Conservation (phyloP, 2,797 vertebrate genomes). For the Falco peregrinus region DNA sequence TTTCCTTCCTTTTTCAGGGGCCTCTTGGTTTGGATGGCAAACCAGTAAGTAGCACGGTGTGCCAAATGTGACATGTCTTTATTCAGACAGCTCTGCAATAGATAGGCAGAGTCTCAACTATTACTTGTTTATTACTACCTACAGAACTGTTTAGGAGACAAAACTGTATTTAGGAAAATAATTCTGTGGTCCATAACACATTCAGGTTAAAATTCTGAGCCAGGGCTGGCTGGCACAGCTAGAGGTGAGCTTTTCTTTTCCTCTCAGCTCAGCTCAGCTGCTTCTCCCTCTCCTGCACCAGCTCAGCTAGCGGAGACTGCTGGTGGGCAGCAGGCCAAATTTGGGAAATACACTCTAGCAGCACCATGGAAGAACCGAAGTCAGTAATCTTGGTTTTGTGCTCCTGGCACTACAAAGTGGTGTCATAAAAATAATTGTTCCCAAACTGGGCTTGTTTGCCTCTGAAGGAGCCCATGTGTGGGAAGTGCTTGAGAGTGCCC, state of each 20-base stretch:
- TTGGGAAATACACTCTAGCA: neutral
- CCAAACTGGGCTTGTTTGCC: neutral
- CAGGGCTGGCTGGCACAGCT: neutral
- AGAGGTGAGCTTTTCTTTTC: neutral
- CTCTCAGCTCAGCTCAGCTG: neutral
- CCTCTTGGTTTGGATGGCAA: constrained; percentile 95
- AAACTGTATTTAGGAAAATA: neutral
- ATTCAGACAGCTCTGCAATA: neutral
- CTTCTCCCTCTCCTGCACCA: neutral
- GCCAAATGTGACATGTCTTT: neutral
- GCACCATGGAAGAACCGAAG: neutral
- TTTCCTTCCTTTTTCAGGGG: constrained; percentile 80
- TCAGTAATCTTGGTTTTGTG: neutral
- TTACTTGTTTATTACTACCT: neutral
- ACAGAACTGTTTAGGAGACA: neutral
- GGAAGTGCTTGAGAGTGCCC: neutral
- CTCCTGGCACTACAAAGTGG: neutral
- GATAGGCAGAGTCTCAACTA: neutral
- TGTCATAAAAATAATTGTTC: neutral
- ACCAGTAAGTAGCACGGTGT: constrained; percentile 85
- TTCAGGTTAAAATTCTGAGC: neutral
- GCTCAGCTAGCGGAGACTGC: rapidly evolving
- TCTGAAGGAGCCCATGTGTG: neutral
- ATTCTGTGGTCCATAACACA: neutral
- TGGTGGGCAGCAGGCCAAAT: neutral